Evolutionary conservation across 2,113 vertebrate genomes (phyloP), one percentile per base, ranked within the genome.

Genomic region (Nothoprocta pentlandii): DNA sequence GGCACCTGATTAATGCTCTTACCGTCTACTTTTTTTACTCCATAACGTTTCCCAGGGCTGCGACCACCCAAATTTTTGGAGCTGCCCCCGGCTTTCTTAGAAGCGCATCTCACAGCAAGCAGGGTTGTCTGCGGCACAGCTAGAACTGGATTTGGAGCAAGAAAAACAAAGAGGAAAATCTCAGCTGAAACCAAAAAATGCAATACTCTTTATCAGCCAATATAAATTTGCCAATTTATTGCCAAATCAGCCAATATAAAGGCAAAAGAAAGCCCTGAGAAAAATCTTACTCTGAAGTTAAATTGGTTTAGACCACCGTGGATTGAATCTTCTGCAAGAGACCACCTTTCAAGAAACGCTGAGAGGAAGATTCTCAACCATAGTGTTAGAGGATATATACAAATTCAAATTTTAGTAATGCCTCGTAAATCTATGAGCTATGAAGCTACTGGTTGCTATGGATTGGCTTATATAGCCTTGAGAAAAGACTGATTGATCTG

Each of bases 21-120:
- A 99, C 99, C 99, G 36, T 99, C 99, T 10, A 95, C 58, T 94
- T 99, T 99, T 96, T 99, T 99, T 92, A 94, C 98, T 15, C 99
- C 99, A 0, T 98, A 99, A 91, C 98, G 98, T 80, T 96, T 98
- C 10, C 99, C 99, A 4, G 98, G 94, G 75, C 98, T 99, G 59
- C 98, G 99, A 22, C 99, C 98, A 17, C 99, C 99, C 0, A 97
- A 25, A 89, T 99, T 99, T 96, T 98, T 99, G 8, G 98, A 97
- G 97, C 98, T 99, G 22, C 98, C 97, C 9, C 98, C 99, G 1
- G 95, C 47, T 94, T 99, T 99, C 96, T 99, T 99, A 28, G 99
- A 99, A 3, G 99, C 99, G 25, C 96, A 98, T 96, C 99, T 98
- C 80, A 98, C 58, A 0, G 97, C 95, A 59, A 97, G 85, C 39